Base-by-base conservation (phyloP, 2,888 invertebrate species). In the Halictus quadricinctus region DNA sequence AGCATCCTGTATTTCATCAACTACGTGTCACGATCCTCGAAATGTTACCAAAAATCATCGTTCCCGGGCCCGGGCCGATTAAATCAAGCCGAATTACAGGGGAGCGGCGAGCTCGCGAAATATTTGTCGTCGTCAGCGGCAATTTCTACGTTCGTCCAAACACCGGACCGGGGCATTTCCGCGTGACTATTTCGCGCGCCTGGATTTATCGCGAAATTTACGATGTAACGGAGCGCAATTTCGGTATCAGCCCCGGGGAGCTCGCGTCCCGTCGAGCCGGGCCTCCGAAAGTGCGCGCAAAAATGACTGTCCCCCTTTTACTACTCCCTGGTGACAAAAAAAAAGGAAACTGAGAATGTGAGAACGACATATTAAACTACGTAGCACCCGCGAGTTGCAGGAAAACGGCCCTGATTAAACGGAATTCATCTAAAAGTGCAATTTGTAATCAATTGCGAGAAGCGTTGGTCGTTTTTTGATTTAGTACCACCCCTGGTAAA, bases 71-170 rank as follows among this genome's bases (percentile, higher is more conserved):
- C 21, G 13, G n/a, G 1, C 43, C 83, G 85, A 84, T 84, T 76
- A 84, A 85, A 84, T 85, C 79, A 69, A 84, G 72, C 85, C 43
- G 85, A 84, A 79, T 85, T 84, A 84, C 50, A 79, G 66, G 4
- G 79, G 72, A 85, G 84, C 85, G 72, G 79, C 85, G 66, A 72
- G 29, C 75, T 21, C 70, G 76, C 84, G 79, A 84, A 84, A 84
- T 84, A 84, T 84, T 84, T 84, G 84, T 84, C 85, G 79, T 84
- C 85, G 84, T 84, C 84, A 84, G 84, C 84, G 84, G 84, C 84
- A 79, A 84, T 84, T 84, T 84, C 84, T 60, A 72, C 75, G 79
- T 66, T 72, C 85, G 84, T 84, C 84, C 85, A 79, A 84, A 84
- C 84, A 76, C 60, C 66, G 66, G 25, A 18, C 72, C 64, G 48